Evolutionary conservation across 2,888 invertebrate species (phyloP), one percentile per base, ranked within the genome.

Genomic region (Drosophila sordidapex): DNA sequence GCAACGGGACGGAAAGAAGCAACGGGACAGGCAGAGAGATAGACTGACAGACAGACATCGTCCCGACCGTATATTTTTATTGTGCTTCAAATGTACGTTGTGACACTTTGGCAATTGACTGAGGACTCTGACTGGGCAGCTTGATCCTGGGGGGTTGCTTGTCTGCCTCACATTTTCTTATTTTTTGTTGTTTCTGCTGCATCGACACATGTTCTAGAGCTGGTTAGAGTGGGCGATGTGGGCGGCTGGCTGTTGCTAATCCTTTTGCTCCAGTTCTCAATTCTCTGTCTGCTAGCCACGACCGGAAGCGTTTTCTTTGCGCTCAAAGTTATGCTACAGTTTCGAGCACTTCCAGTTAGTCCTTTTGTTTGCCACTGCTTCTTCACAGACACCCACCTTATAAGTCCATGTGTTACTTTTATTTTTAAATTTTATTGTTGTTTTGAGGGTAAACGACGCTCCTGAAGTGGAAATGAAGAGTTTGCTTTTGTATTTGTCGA

Each of bases 281-380:
- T 52, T 63, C 51, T 63, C 65, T 49, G 78, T 76, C 68, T 81
- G 69, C 63, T 66, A 60, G 52, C 76, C 60, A 76, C 81, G 81
- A 88, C 82, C 88, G 90, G 77, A 90, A 85, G 88, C 81, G 87
- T 76, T 84, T 82, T 84, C 87, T 81, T 89, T 86, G 70, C 82
- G 63, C 76, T 69, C 70, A 66, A 86, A 84, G 89, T 88, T 88
- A 83, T 83, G 79, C 73, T 74, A 83, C 76, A 74, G 58, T 82
- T 77, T 66, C 48, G 54, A 69, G 66, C 60, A 52, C 69, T 72
- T 70, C 53, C 83, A 69, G 60, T 67, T 58, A 60, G 67, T 70
- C 65, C 76, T 70, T 69, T 82, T 84, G 75, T 71, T 67, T 51
- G 56, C 0, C 31, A 10, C 46, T 25, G 31, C 63, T 52, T 38